Conservation (phyloP, 2,888 invertebrate species). For the Spisula solida region DNA sequence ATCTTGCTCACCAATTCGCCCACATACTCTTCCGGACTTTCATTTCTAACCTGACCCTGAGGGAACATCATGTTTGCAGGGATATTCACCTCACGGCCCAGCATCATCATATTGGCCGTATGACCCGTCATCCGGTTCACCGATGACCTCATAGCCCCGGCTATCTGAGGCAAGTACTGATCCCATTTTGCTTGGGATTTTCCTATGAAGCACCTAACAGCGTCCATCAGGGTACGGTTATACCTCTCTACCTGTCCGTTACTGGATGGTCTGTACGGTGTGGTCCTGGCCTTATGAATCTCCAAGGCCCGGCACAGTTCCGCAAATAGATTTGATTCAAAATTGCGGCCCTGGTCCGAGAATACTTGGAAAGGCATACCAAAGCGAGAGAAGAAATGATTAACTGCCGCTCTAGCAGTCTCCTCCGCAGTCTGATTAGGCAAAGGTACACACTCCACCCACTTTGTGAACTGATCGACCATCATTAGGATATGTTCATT, state of each 20-base stretch:
- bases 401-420: constrained; percentile 15
- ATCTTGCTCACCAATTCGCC: not conserved
- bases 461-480: constrained; percentile 48
- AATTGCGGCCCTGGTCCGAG: constrained; percentile 29
- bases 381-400: constrained; percentile 27
- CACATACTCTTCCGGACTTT: not conserved
- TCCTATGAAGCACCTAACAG: constrained; percentile 45
- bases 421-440: constrained; percentile 33
- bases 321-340: not conserved
- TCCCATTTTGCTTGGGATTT: not conserved
- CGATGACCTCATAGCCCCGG: not conserved
- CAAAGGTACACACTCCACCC: constrained; percentile 28
- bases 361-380: constrained; percentile 33
- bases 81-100: constrained; percentile 11
- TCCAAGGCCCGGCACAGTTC: not conserved
- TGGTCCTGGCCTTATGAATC: constrained; percentile 24
- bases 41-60: too few relatives aligned
- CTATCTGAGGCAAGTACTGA: not conserved
- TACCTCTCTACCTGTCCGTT: constrained; percentile 36
- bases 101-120: constrained; percentile 31
- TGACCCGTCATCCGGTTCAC: constrained; percentile 33
- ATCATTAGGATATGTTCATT: constrained; percentile 39
- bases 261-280: constrained; percentile 7
- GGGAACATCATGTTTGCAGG: constrained; percentile 33
- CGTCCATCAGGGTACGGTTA: constrained; percentile 52